These are phyloP conservation scores for Natrix natrix DNA, from an alignment of 2,797 vertebrate genomes.

Conservation along the genomic window DNA sequence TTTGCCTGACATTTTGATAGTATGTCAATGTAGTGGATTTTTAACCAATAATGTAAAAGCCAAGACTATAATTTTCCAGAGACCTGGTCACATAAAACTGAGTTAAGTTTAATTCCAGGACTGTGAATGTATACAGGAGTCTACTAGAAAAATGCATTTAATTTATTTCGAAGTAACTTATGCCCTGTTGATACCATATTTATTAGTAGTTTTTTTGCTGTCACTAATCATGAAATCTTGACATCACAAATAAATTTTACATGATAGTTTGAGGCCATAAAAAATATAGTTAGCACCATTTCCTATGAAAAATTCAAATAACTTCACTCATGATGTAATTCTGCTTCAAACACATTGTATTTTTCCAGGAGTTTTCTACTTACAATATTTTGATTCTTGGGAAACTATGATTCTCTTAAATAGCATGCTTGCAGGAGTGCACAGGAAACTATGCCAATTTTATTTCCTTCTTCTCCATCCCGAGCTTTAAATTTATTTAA, in stretches of 20 bases:
- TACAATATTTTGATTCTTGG: not conserved
- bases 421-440: not conserved
- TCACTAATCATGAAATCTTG: not conserved
- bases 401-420: not conserved
- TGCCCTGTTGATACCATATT: not conserved
- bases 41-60: not conserved
- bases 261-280: not conserved
- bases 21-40: not conserved
- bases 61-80: not conserved
- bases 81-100: not conserved
- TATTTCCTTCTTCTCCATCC: not conserved
- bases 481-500: not conserved
- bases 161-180: not conserved
- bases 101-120: not conserved
- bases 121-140: not conserved
- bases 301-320: not conserved
- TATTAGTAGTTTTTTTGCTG: not conserved
- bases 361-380: not conserved
- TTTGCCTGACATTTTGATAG: not conserved
- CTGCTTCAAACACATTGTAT: not conserved
- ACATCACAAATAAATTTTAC: not conserved
- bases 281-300: not conserved
- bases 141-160: not conserved
- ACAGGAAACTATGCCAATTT: not conserved
- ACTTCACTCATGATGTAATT: not conserved